Evolutionary conservation across 2,888 invertebrate species (phyloP).

Genomic region (Nemotelus pantherinus): DNA sequence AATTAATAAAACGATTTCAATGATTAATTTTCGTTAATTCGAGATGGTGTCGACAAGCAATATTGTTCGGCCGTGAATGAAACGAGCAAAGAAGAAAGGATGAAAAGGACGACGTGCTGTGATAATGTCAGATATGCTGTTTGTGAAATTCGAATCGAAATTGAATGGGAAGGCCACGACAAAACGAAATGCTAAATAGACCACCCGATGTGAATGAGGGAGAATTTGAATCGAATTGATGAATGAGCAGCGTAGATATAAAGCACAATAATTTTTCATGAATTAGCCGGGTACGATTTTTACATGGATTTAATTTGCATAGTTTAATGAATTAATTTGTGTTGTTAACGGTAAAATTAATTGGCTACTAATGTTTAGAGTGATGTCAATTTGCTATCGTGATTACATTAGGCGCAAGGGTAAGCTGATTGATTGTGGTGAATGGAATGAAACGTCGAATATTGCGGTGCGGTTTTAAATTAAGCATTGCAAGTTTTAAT

Average conservation of each 20-base stretch:
- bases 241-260: background rate
- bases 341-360: conserved; percentile 47
- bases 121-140: conserved; percentile 5
- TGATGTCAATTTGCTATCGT: conserved; percentile 44
- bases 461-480: no score
- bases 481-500: no score
- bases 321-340: conserved; percentile 50
- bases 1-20: conserved; percentile 49
- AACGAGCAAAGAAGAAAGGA: background rate
- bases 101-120: background rate
- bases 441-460: no score
- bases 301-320: conserved; percentile 47
- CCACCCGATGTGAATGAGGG: conserved; percentile 1
- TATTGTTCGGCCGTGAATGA: no score
- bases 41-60: conserved; percentile 21
- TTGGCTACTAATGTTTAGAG: conserved; percentile 46
- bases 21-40: conserved; percentile 45
- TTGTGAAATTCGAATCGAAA: background rate
- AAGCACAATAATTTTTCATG: background rate
- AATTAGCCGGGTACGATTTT: conserved; percentile 16
- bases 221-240: background rate
- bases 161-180: background rate
- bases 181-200: background rate
- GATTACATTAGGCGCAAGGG: background rate
- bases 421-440: background rate